A percentile compares a stretch with the other conserved stretches of the same genome.
Conservation (phyloP, 2,888 invertebrate species). For the Drosophila emarginata region DNA sequence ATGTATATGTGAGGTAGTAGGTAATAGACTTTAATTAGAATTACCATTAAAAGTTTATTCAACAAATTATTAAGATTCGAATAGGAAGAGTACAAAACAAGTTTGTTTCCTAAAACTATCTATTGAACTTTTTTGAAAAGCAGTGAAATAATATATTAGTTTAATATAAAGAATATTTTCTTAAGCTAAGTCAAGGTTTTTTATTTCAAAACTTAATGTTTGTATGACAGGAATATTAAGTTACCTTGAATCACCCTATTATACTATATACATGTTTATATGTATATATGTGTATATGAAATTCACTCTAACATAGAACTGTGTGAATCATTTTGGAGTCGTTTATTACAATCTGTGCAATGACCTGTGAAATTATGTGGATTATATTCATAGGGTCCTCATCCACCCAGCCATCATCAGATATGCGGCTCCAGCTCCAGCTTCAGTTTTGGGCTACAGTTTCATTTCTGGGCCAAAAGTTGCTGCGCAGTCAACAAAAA, state of each 20-base stretch:
- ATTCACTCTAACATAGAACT: constrained; percentile 9
- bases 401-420: background rate
- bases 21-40: no score
- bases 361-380: constrained; percentile 59
- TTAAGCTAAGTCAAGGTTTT: no score
- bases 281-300: background rate
- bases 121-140: no score
- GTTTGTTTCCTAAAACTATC: no score
- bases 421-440: background rate
- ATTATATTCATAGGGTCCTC: constrained; percentile 23
- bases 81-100: no score
- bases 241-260: constrained; percentile 17
- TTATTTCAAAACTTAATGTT: no score
- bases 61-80: no score
- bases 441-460: background rate
- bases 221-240: no score
- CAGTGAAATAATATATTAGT: no score
- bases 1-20: no score
- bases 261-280: background rate
- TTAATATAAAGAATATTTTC: no score
- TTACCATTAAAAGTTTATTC: no score
- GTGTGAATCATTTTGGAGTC: constrained; percentile 40
- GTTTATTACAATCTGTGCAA: constrained; percentile 43
- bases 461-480: constrained; percentile 8
- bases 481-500: constrained; percentile 6